phyloP scores from a whole-genome alignment of 2,797 vertebrate species.

The Lycodopsis pacificus region DNA sequence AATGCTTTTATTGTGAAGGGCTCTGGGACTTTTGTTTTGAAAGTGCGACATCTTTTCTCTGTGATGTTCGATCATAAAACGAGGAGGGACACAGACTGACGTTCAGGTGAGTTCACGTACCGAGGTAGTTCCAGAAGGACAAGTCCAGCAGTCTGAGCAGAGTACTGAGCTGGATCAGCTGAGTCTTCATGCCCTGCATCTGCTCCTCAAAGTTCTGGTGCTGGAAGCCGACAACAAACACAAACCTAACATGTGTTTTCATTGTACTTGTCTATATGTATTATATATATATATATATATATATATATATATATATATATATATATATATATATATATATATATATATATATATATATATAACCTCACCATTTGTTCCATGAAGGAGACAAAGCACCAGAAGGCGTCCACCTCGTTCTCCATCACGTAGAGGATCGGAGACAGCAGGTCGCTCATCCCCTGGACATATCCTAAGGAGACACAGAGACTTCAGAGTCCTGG shows the following conservation, averaged over 20 bases:
- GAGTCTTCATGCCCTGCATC: conserved; percentile 98
- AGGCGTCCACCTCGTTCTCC: conserved; percentile 97
- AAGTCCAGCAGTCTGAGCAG: conserved; percentile 93
- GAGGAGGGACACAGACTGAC: no score
- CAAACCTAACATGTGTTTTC: no score
- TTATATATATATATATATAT: no score
- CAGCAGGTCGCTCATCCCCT: conserved; percentile 98
- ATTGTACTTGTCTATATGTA: no score
- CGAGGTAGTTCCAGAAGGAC: conserved; percentile 93
- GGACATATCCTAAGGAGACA: conserved; percentile 89
- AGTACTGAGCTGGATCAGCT: conserved; percentile 93
- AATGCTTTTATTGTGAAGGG: neutral
- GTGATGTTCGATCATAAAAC: no score
- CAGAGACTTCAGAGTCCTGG: neutral
- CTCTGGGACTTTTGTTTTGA: neutral
- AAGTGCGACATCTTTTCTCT: no score
- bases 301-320: no score
- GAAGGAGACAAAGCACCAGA: conserved; percentile 96
- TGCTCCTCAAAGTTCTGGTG: conserved; percentile 99
- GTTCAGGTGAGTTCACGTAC: neutral
- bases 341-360: no score
- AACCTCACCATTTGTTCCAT: conserved; percentile 94
- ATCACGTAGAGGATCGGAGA: conserved; percentile 95
- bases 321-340: no score
- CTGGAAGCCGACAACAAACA: conserved; percentile 73